These are phyloP conservation scores for Catostomus latipinnis DNA, from an alignment of 2,797 vertebrate genomes.

Conservation along the genomic window DNA sequence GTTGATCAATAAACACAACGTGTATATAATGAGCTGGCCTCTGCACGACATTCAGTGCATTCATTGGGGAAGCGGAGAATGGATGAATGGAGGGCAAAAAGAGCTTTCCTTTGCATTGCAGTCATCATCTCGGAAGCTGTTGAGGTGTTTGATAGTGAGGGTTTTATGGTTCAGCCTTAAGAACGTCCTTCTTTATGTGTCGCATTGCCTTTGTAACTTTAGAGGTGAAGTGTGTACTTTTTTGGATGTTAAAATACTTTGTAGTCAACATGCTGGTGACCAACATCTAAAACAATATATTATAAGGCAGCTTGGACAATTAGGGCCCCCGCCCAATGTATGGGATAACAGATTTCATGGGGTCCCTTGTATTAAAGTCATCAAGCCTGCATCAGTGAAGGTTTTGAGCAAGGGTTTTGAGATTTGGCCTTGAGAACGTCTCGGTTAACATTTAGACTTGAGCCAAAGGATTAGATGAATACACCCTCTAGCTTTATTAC, in stretches of 20 bases:
- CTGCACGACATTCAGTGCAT: conserved; percentile 56
- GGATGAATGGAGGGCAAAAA: conserved; percentile 61
- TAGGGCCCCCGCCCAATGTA: conserved; percentile 48
- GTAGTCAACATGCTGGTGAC: no score
- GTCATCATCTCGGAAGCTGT: neutral
- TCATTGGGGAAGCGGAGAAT: conserved; percentile 43
- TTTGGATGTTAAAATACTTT: no score
- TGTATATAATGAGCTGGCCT: conserved; percentile 49
- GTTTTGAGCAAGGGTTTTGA: conserved; percentile 47
- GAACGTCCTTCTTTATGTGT: no score
- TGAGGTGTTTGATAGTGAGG: no score
- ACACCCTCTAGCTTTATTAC: conserved; percentile 42
- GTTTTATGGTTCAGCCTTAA: no score
- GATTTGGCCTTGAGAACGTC: conserved; percentile 53
- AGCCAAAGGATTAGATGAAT: conserved; percentile 32
- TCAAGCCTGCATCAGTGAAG: conserved; percentile 64
- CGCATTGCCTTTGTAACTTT: no score
- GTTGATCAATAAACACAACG: conserved; percentile 57
- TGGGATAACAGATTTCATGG: conserved; percentile 54
- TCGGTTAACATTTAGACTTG: conserved; percentile 37
- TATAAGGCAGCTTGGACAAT: conserved; percentile 18
- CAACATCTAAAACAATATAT: no score
- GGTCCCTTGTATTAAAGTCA: conserved; percentile 59
- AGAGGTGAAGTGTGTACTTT: no score
- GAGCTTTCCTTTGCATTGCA: conserved; percentile 64